phyloP scores from a whole-genome alignment of 2,888 invertebrate species.

The Ophioninae sp. region DNA sequence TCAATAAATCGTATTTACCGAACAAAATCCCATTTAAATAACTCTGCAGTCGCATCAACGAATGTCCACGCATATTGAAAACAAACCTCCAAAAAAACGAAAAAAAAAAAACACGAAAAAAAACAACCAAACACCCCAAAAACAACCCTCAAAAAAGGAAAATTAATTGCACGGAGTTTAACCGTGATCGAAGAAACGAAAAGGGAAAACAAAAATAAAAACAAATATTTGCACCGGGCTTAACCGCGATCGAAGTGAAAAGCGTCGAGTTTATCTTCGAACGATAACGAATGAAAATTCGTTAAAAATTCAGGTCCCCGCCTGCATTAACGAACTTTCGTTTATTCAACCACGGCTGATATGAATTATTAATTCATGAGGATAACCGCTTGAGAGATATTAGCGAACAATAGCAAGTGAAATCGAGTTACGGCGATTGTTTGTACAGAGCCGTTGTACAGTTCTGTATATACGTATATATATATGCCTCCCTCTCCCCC shows the following conservation, averaged over 20 bases:
- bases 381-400: constrained; percentile 47
- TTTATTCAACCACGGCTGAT: neutral
- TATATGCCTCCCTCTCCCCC: neutral
- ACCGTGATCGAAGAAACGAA: too few relatives aligned
- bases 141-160: too few relatives aligned
- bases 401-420: constrained; percentile 25
- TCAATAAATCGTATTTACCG: neutral
- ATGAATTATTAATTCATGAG: constrained; percentile 33
- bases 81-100: too few relatives aligned
- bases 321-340: neutral
- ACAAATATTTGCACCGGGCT: neutral
- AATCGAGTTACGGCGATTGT: constrained; percentile 48
- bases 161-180: too few relatives aligned
- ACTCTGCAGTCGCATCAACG: neutral
- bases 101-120: neutral
- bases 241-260: neutral
- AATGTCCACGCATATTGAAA: too few relatives aligned
- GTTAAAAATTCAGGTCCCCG: neutral
- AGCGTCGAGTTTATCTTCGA: neutral
- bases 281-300: neutral
- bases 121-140: neutral
- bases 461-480: constrained; percentile 5
- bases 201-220: neutral
- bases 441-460: constrained; percentile 36
- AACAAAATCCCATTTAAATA: neutral